A percentile compares a stretch with the other conserved stretches of the same genome.
Conservation (phyloP, 2,797 vertebrate genomes). For the Pristis pectinata region DNA sequence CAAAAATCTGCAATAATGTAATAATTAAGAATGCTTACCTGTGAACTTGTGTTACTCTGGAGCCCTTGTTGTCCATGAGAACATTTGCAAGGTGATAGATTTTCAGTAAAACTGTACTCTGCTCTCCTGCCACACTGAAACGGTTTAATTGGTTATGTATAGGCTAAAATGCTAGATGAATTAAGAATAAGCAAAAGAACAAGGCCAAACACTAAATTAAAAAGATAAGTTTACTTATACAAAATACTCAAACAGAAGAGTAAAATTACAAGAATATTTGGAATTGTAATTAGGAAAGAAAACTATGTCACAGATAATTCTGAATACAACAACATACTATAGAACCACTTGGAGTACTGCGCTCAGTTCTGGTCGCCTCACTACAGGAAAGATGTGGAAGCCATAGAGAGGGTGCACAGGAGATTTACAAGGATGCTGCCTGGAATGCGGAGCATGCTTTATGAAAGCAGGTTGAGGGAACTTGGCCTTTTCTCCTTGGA, state of each 20-base stretch:
- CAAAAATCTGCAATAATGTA: too few species aligned
- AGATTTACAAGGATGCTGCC: too few species aligned
- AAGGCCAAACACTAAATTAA: background rate
- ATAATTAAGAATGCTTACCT: slow-evolving; percentile 48
- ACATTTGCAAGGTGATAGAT: slow-evolving; percentile 54
- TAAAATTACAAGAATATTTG: background rate
- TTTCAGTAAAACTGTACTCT: slow-evolving; percentile 58
- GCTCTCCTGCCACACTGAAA: slow-evolving; percentile 57
- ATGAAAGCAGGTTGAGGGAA: too few species aligned
- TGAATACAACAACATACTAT: background rate
- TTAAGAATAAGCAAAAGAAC: background rate
- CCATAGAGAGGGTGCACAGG: too few species aligned
- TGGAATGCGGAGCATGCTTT: too few species aligned
- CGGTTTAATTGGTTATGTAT: slow-evolving; percentile 20
- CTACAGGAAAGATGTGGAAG: too few species aligned
- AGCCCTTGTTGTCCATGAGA: slow-evolving; percentile 57
- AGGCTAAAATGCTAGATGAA: background rate
- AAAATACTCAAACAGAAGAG: slow-evolving; percentile 32
- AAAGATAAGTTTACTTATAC: background rate
- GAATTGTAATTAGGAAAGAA: background rate
- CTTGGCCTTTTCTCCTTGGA: too few species aligned
- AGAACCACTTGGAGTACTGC: too few species aligned
- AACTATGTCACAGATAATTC: background rate
- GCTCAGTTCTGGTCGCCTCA: too few species aligned
- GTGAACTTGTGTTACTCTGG: slow-evolving; percentile 52